Evolutionary conservation across 2,797 vertebrate genomes (phyloP), one percentile per base, ranked within the genome.

Genomic region (Sebastes jordani): DNA sequence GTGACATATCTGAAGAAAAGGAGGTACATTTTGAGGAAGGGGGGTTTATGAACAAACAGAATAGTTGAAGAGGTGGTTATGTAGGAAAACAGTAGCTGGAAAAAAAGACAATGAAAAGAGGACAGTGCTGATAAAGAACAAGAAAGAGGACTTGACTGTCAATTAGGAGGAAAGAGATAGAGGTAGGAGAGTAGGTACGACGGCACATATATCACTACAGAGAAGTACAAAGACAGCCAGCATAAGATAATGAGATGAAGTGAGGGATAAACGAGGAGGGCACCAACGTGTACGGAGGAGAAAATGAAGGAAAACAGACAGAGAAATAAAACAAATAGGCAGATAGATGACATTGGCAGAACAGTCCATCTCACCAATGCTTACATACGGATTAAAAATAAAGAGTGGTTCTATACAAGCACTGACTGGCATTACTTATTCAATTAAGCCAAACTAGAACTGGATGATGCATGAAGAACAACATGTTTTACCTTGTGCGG

Each of bases 111-210:
- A 71, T 71, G 38, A 74, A 83, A 81, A 27, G n/a, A 75, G 82
- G 61, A 82, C 65, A 82, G 56, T 77, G 80, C 80, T 85, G 86
- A 88, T 69, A 73, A 80, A 78, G 52, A 83, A 49, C 18, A n/a
- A 55, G 34, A 64, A 54, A 55, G 56, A 67, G 6, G 60, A 65
- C 29, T 22, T 56, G 60, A 81, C 74, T 83, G 70, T 70, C 80
- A 84, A 79, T 76, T 82, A 76, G n/a, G 38, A 25, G n/a, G 46
- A 61, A 65, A 46, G 49, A 66, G 62, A 34, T 4, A 7, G 69
- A 61, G 60, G 38, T 7, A 54, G 73, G 34, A 30, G 54, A 54
- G 18, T 20, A 55, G 55, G 18, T 22, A 46, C 58, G 16, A 49
- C 56, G 32, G 56, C 52, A 64, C 30, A 60, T 73, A 58, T 55